A percentile compares a stretch with the other conserved stretches of the same genome.
Conservation (phyloP, 2,797 vertebrate genomes). For the Molossus molossus region DNA sequence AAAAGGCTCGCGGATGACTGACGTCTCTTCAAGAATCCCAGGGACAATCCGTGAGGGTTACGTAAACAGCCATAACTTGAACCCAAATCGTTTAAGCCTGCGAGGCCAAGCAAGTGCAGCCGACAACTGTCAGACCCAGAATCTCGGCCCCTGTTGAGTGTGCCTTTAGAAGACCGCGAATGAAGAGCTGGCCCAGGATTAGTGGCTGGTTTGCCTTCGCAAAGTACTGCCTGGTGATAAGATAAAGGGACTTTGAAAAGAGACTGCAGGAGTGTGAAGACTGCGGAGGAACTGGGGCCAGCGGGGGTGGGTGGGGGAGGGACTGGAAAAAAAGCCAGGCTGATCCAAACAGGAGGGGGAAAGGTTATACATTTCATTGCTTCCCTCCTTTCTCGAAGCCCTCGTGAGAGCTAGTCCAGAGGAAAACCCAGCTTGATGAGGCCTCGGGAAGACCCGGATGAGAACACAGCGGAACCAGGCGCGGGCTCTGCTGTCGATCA, state of each 20-base stretch:
- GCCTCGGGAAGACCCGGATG: not conserved
- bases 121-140: constrained; percentile 59
- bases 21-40: constrained; percentile 75
- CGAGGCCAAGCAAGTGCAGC: constrained; percentile 64
- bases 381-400: not conserved
- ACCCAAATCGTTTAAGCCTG: constrained; percentile 66
- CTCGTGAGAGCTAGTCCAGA: not conserved
- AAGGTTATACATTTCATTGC: not conserved
- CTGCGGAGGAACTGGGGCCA: not conserved
- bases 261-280: not conserved
- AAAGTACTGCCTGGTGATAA: not conserved
- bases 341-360: not conserved
- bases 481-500: too few species aligned
- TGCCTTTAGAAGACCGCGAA: constrained; percentile 48
- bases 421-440: not conserved
- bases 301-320: accelerated
- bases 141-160: constrained; percentile 36
- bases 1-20: constrained; percentile 48
- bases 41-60: constrained; percentile 70
- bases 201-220: constrained; percentile 2
- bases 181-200: constrained; percentile 25
- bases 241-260: not conserved
- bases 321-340: not conserved
- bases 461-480: not conserved
- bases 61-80: constrained; percentile 71